Evolutionary conservation across 2,113 vertebrate genomes (phyloP).

Genomic region (Eira barbara): DNA sequence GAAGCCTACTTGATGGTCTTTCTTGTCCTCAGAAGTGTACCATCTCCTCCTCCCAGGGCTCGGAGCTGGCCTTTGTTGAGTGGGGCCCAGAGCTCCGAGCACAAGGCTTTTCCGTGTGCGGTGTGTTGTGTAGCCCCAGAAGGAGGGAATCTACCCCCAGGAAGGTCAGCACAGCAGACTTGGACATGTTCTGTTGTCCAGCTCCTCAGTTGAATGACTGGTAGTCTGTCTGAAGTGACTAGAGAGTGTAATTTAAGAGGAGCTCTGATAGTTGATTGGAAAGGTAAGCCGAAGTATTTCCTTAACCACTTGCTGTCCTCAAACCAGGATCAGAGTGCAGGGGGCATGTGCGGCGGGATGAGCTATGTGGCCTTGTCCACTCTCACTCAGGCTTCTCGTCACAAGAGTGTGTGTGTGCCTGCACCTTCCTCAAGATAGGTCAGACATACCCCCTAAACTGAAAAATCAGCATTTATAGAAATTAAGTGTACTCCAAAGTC

Average conservation of each 20-base stretch:
- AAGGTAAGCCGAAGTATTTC: background rate
- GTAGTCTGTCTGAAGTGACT: background rate
- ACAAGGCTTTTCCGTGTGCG: background rate
- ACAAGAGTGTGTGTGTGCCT: background rate
- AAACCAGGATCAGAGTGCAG: background rate
- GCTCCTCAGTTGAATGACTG: background rate
- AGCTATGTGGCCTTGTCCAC: background rate
- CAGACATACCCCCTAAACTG: background rate
- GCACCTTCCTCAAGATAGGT: background rate
- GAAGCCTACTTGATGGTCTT: background rate
- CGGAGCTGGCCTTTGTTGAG: background rate
- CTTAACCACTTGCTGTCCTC: background rate
- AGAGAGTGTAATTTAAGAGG: background rate
- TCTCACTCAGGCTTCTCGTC: fast-evolving
- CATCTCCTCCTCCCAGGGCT: background rate
- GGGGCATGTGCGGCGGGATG: background rate
- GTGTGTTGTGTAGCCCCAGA: background rate
- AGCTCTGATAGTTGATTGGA: background rate
- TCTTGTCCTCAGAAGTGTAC: background rate
- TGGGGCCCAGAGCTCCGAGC: background rate
- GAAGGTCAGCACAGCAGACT: background rate
- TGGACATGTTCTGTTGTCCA: background rate
- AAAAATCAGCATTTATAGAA: background rate
- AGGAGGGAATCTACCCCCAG: background rate
- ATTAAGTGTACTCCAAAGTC: background rate